Conservation (phyloP, 2,113 vertebrate genomes). For the Grammomys surdaster region DNA sequence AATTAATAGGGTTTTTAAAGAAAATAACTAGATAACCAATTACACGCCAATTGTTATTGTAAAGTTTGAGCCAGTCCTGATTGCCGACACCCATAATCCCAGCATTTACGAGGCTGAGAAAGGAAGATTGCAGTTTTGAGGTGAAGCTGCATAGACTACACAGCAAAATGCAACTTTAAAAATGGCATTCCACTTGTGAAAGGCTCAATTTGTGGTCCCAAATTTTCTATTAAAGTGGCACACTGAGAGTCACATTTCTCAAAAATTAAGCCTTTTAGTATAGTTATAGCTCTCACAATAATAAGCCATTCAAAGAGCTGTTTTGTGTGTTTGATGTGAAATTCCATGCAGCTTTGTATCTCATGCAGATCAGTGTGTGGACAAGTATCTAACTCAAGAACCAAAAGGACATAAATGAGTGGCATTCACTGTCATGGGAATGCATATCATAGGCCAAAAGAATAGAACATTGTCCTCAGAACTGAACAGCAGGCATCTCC, state of each 20-base stretch:
- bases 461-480: background rate
- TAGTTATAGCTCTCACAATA: background rate
- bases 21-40: background rate
- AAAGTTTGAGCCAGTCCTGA: background rate
- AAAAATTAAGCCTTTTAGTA: background rate
- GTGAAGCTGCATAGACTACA: background rate
- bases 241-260: background rate
- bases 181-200: background rate
- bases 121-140: background rate
- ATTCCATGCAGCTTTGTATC: background rate
- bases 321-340: background rate
- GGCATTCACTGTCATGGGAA: background rate
- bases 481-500: background rate
- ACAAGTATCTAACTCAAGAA: background rate
- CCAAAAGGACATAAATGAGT: background rate
- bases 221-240: background rate
- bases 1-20: background rate
- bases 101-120: background rate
- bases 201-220: background rate
- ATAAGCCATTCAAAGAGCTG: slow-evolving; percentile 14
- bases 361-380: background rate
- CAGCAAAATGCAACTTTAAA: background rate
- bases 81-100: background rate
- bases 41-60: background rate
- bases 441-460: background rate